A percentile compares a stretch with the other conserved stretches of the same genome.
Conservation (phyloP, 2,113 vertebrate species). For the Colossoma macropomum region DNA sequence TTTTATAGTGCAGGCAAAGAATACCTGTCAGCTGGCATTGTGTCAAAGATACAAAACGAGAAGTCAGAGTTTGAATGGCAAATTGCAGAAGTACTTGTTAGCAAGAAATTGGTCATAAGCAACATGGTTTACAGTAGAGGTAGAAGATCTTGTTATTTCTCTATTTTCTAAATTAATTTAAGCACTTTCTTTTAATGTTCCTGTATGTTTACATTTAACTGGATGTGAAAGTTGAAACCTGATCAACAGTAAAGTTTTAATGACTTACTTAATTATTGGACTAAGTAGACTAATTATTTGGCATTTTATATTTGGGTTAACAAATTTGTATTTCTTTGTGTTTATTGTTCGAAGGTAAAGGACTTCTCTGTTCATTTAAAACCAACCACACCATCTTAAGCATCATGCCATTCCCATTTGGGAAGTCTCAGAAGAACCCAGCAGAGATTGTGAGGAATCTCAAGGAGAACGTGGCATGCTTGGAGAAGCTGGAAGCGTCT, state of each 20-base stretch:
- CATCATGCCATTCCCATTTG: slow-evolving; percentile 83
- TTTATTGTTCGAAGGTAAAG: slow-evolving; percentile 22
- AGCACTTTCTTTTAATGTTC: no score
- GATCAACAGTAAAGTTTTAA: neutral
- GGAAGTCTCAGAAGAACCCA: slow-evolving; percentile 83
- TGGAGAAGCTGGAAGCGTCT: slow-evolving; percentile 78
- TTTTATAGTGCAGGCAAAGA: neutral
- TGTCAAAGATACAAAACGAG: neutral
- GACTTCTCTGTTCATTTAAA: slow-evolving; percentile 13
- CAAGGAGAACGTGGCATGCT: slow-evolving; percentile 78
- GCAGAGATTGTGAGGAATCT: slow-evolving; percentile 80
- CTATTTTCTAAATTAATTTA: no score
- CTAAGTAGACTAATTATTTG: neutral
- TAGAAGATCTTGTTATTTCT: no score
- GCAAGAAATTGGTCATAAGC: neutral
- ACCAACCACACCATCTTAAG: slow-evolving; percentile 28
- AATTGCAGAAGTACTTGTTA: neutral
- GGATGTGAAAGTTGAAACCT: neutral
- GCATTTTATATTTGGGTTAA: neutral
- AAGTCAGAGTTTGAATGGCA: slow-evolving; percentile 27
- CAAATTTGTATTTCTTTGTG: neutral
- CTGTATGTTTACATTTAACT: neutral
- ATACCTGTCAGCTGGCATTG: neutral
- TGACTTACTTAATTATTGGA: neutral
- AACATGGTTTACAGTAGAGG: neutral